phyloP scores from a whole-genome alignment of 2,888 invertebrate genomes.

The Cryptus viduatorius region DNA sequence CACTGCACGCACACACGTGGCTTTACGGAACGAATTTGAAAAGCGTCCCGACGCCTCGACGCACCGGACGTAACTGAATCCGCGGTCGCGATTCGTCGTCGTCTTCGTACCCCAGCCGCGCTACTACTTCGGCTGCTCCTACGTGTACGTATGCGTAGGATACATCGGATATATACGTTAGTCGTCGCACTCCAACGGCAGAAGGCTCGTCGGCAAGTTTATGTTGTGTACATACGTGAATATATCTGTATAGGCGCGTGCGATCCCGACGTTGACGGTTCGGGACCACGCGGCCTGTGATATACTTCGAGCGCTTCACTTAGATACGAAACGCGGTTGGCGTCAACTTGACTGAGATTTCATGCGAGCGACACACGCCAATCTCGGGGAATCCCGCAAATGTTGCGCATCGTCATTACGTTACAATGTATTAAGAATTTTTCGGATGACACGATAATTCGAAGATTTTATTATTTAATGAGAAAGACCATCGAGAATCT shows the following conservation, averaged over 20 bases:
- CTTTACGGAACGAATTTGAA: conserved; percentile 66
- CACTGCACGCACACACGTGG: conserved; percentile 30
- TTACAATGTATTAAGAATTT: neutral
- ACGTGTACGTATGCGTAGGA: conserved; percentile 22
- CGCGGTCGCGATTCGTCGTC: conserved; percentile 65
- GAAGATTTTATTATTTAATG: neutral
- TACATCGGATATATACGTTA: conserved; percentile 37
- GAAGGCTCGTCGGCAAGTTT: conserved; percentile 48
- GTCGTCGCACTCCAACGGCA: conserved; percentile 10
- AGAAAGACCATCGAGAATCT: neutral
- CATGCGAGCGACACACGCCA: conserved; percentile 24
- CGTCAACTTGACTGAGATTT: conserved; percentile 54
- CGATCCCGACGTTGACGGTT: conserved; percentile 46
- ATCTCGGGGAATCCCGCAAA: conserved; percentile 42
- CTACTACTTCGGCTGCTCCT: conserved; percentile 62
- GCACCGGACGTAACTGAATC: conserved; percentile 83
- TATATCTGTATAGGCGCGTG: conserved; percentile 25
- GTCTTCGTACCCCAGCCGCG: conserved; percentile 58
- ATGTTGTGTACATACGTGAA: conserved; percentile 14
- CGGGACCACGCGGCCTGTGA: conserved; percentile 33
- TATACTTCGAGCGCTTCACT: conserved; percentile 26
- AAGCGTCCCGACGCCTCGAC: conserved; percentile 80
- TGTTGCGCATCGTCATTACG: neutral
- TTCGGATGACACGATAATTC: too few relatives aligned
- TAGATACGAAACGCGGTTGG: conserved; percentile 12